Base-by-base conservation (phyloP, 2,113 vertebrate genomes). In the Chrysochloris asiatica region DNA sequence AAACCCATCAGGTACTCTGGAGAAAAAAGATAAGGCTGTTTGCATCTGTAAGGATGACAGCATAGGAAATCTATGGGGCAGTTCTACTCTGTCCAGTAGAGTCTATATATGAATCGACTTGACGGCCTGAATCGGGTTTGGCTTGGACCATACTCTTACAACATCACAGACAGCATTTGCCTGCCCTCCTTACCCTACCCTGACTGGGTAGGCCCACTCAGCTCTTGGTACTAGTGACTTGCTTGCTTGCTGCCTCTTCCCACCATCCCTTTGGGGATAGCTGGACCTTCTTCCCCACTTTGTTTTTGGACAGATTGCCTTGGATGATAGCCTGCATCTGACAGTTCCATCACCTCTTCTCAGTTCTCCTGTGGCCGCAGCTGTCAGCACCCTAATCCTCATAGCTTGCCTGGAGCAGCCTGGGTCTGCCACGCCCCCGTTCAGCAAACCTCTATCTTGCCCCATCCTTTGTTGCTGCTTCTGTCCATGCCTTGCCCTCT, bases 251-350 rank as follows among this genome's bases (percentile, higher is more conserved):
- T 33, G 6, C 14, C 47, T 26, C 48, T 54, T 80, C 43, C 30
- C 21, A 33, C n/a, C 45, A 77, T 13, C 78, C 48, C 2, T 0
- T 7, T 76, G 71, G 52, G 65, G 26, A 43, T 77, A 48, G 16
- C 79, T 87, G 80, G 72, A 83, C 65, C 88, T 89, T 94, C 72
- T 93, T 88, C 80, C 77, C 59, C 12, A 26, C 93, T 88, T 95
- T 96, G 89, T 92, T 80, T 95, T 93, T 93, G 94, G 91, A 95
- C 92, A 95, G 94, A 89, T 95, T 73, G 48, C 91, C 89, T 90
- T 0, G 77, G 92, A 90, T 71, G 91, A 36, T 92, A 94, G 81
- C 86, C 94, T 86, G 80, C 67, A 0, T 45, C 84, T 83, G 81
- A 92, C 54, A 78, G 80, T 92, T 61, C 83, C 83, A 43, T 88